Conservation (phyloP, 2,113 vertebrate species). For the Gopherus evgoodei region DNA sequence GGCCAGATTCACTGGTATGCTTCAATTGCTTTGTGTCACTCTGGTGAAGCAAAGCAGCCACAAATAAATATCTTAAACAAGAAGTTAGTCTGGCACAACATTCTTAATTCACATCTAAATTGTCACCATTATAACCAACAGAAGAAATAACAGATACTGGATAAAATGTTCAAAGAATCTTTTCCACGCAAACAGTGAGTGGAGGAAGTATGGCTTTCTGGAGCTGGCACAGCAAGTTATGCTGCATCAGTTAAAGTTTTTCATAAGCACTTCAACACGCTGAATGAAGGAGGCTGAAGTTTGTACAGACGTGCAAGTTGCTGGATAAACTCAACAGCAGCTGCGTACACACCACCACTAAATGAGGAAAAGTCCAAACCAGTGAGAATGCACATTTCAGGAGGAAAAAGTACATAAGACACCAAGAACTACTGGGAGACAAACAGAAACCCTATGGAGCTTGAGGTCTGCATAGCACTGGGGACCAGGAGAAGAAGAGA, state of each 20-base stretch:
- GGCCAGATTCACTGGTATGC: background rate
- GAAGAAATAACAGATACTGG: background rate
- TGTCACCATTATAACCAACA: background rate
- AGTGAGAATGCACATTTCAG: background rate
- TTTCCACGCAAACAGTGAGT: background rate
- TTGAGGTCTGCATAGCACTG: background rate
- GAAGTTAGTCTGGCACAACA: background rate
- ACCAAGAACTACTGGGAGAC: background rate
- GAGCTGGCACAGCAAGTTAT: background rate
- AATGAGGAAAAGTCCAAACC: background rate
- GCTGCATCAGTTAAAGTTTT: background rate
- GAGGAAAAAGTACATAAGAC: background rate
- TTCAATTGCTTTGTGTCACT: background rate
- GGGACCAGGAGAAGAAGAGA: background rate
- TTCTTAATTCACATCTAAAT: constrained; percentile 1
- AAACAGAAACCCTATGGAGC: background rate
- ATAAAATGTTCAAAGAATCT: background rate
- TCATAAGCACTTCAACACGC: background rate
- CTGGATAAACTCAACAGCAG: background rate
- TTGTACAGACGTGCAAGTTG: background rate
- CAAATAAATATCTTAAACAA: background rate
- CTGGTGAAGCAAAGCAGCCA: background rate
- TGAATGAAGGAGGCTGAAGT: background rate
- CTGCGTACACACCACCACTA: background rate
- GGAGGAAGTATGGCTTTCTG: accelerated